Evolutionary conservation across 2,888 invertebrate genomes (phyloP).

Genomic region (Notodonta dromedarius): DNA sequence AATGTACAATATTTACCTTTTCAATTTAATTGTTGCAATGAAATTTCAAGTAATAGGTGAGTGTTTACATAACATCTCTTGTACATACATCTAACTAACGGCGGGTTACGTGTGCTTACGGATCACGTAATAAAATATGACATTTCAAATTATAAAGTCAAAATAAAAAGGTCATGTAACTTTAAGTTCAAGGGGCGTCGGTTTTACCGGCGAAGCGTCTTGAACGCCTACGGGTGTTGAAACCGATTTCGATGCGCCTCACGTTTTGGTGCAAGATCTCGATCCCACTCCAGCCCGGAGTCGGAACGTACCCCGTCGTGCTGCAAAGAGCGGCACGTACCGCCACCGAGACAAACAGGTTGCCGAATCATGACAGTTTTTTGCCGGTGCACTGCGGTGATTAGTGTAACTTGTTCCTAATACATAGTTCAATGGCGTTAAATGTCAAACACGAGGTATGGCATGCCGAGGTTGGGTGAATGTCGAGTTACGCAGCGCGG

Average conservation of each 20-base stretch:
- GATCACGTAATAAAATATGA: conserved; percentile 41
- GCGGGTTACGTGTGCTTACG: conserved; percentile 34
- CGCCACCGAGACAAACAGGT: conserved; percentile 18
- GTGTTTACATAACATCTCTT: conserved; percentile 38
- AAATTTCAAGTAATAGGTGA: conserved; percentile 5
- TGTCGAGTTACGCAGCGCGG: conserved; percentile 37
- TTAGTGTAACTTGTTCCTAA: conserved; percentile 22
- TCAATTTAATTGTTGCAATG: conserved; percentile 27
- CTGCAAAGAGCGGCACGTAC: conserved; percentile 6
- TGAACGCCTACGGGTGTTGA: background rate
- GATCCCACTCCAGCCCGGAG: conserved; percentile 4
- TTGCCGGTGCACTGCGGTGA: conserved; percentile 12
- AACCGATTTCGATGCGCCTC: background rate
- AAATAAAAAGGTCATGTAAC: conserved; percentile 39
- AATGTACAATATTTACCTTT: conserved; percentile 14
- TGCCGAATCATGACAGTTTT: conserved; percentile 16
- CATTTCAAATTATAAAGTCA: conserved; percentile 37
- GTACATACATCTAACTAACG: conserved; percentile 24
- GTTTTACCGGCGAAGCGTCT: conserved; percentile 1
- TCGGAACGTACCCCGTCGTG: conserved; percentile 5
- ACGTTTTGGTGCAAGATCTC: background rate
- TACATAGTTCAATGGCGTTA: conserved; percentile 53
- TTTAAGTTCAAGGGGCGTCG: conserved; percentile 50
- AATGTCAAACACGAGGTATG: conserved; percentile 57
- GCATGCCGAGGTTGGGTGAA: conserved; percentile 55